Conservation (phyloP, 2,888 invertebrate genomes). For the Idaea biselata region DNA sequence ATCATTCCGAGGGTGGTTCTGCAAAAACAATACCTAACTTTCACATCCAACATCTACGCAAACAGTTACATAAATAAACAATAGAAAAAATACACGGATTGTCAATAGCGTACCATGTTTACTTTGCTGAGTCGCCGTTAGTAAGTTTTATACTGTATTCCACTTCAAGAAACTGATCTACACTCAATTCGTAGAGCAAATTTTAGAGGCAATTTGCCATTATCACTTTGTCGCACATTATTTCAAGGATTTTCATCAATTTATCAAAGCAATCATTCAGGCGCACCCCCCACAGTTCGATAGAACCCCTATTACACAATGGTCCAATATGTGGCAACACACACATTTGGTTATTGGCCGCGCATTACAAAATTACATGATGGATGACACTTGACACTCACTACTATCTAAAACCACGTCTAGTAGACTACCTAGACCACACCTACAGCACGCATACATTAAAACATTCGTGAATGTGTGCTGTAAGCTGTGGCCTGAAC, state of each 20-base stretch:
- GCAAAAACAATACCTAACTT: conserved; percentile 49
- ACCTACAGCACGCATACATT: too few relatives aligned
- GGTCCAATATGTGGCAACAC: not conserved
- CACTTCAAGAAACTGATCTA: conserved; percentile 12
- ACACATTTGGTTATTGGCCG: too few relatives aligned
- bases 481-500: too few relatives aligned
- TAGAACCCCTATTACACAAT: conserved; percentile 6
- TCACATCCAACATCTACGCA: conserved; percentile 48
- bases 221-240: conserved; percentile 40
- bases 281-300: conserved; percentile 38
- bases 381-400: too few relatives aligned
- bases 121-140: conserved; percentile 9
- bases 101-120: conserved; percentile 48
- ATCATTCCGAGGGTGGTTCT: conserved; percentile 62
- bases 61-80: conserved; percentile 69
- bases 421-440: too few relatives aligned
- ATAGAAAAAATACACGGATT: conserved; percentile 39
- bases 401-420: too few relatives aligned
- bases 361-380: too few relatives aligned
- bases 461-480: too few relatives aligned
- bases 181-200: conserved; percentile 24
- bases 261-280: conserved; percentile 33
- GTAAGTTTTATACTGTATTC: conserved; percentile 9
- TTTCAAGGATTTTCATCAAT: conserved; percentile 50
- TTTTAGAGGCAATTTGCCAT: conserved; percentile 38